These are phyloP conservation scores for Apodemia mormo DNA, from an alignment of 2,888 invertebrate genomes.

Conservation along the genomic window DNA sequence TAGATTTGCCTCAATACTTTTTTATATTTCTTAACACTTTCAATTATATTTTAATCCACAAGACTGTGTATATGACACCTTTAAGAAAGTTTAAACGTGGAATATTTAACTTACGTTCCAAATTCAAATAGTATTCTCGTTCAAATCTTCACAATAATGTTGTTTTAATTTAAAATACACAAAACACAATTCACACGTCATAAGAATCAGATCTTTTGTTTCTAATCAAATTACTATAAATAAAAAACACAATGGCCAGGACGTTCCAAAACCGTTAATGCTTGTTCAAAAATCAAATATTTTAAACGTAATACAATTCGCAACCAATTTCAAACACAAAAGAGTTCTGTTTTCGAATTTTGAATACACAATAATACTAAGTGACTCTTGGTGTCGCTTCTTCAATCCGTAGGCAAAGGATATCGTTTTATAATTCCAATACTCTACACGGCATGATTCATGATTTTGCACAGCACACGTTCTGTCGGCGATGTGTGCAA, in stretches of 20 bases:
- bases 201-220: not conserved
- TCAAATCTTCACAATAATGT: too few species aligned
- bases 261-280: not conserved
- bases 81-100: too few species aligned
- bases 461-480: not conserved
- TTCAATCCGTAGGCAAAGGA: not conserved
- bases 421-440: conserved; percentile 1
- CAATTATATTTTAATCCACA: too few species aligned
- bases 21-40: too few species aligned
- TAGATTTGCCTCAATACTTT: too few species aligned
- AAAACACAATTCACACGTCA: too few species aligned
- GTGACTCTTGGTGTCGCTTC: not conserved
- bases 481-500: conserved; percentile 22
- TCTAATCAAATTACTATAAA: not conserved
- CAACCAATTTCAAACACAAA: not conserved
- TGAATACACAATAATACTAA: not conserved
- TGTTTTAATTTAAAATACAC: too few species aligned
- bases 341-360: not conserved
- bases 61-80: too few species aligned
- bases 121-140: too few species aligned
- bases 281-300: not conserved
- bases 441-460: not conserved
- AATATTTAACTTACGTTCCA: too few species aligned
- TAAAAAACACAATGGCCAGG: not conserved
- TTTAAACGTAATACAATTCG: not conserved